phyloP scores from a whole-genome alignment of 2,888 invertebrate species.

The Exocentrus adspersus region DNA sequence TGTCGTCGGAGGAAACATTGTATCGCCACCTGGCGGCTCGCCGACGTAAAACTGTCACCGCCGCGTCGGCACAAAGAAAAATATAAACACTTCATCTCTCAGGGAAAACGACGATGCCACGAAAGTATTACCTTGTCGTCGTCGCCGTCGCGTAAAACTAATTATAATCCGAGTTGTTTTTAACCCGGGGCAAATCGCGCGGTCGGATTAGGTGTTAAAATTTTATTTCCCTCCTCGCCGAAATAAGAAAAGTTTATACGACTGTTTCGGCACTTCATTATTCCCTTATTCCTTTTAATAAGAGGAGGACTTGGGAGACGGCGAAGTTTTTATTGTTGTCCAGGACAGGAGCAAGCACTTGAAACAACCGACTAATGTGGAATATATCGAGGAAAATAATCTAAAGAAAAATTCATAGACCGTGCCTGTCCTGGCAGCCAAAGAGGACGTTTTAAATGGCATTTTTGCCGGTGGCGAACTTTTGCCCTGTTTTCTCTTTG shows the following conservation, averaged over 20 bases:
- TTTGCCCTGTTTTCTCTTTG: constrained; percentile 40
- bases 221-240: constrained; percentile 52
- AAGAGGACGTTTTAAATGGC: constrained; percentile 43
- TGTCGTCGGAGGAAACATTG: constrained; percentile 21
- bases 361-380: too few relatives aligned
- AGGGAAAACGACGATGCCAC: constrained; percentile 15
- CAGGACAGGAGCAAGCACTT: constrained; percentile 29
- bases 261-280: constrained; percentile 59
- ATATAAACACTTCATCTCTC: constrained; percentile 27
- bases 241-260: constrained; percentile 64
- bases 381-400: too few relatives aligned
- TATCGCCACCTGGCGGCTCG: constrained; percentile 6
- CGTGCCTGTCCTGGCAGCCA: constrained; percentile 22
- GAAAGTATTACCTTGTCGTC: background rate
- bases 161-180: constrained; percentile 28
- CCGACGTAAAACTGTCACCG: constrained; percentile 20
- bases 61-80: constrained; percentile 20
- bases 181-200: constrained; percentile 49
- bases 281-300: constrained; percentile 54
- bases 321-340: constrained; percentile 48
- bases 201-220: constrained; percentile 58
- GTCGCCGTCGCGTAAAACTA: constrained; percentile 22
- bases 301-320: constrained; percentile 47
- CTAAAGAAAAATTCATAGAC: too few relatives aligned
- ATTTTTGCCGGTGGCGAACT: constrained; percentile 36